Evolutionary conservation across 2,113 vertebrate species (phyloP).

Genomic region (Phoenicopterus ruber): DNA sequence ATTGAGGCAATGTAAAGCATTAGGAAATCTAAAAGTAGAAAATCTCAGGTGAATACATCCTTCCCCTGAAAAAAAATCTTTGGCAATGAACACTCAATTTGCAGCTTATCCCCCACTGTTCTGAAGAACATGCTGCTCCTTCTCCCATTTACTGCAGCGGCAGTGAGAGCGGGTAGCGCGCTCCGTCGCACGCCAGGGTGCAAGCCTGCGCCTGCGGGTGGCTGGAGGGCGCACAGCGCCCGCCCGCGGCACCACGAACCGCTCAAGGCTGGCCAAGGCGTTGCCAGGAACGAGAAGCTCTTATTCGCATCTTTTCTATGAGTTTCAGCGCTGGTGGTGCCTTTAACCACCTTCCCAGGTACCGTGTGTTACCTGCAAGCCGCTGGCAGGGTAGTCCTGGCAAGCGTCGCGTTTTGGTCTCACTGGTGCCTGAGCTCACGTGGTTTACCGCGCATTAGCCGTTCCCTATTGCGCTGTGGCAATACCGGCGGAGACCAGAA

Average conservation of each 20-base stretch:
- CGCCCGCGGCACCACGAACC: background rate
- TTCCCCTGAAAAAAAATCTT: background rate
- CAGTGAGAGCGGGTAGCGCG: background rate
- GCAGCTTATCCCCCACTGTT: background rate
- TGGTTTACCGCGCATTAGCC: accelerated
- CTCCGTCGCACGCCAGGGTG: accelerated
- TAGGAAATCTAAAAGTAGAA: background rate
- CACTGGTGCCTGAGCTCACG: background rate
- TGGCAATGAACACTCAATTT: background rate
- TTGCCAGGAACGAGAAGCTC: background rate
- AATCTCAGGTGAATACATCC: background rate
- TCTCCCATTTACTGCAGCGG: background rate
- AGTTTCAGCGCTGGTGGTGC: background rate
- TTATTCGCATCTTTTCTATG: background rate
- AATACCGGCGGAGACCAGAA: background rate
- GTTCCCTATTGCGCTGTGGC: background rate
- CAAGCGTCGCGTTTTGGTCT: background rate
- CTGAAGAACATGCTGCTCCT: background rate
- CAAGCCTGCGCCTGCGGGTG: accelerated
- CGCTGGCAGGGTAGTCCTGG: background rate
- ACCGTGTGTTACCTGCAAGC: background rate
- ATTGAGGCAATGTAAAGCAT: background rate
- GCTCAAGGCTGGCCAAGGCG: background rate
- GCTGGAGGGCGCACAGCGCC: background rate
- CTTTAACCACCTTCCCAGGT: background rate